phyloP scores from a whole-genome alignment of 2,888 invertebrate genomes.

The Zygogramma bicolorata region DNA sequence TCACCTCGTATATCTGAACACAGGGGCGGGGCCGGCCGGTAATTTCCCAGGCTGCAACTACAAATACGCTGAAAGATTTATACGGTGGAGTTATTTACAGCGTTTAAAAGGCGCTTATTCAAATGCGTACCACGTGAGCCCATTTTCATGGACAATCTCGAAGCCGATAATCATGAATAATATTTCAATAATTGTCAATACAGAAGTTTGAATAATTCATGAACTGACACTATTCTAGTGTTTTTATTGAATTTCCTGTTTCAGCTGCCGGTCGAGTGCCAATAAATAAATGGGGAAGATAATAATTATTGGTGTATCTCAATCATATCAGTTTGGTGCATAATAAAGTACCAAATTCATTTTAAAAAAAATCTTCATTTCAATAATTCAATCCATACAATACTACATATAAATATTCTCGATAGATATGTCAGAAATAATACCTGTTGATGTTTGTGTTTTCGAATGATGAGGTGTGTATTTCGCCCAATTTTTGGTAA shows the following conservation, averaged over 20 bases:
- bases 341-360: too few relatives aligned
- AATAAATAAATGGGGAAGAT: neutral
- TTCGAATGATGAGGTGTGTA: too few relatives aligned
- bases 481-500: too few relatives aligned
- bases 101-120: neutral
- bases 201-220: neutral
- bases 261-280: neutral
- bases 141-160: neutral
- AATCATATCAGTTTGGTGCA: neutral
- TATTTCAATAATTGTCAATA: conserved; percentile 4
- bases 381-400: too few relatives aligned
- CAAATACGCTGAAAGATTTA: neutral
- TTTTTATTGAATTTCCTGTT: neutral
- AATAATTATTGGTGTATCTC: neutral
- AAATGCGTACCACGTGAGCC: neutral
- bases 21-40: neutral
- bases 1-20: neutral
- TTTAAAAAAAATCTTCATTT: too few relatives aligned
- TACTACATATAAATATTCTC: too few relatives aligned
- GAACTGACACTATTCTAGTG: neutral
- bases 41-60: neutral
- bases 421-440: too few relatives aligned
- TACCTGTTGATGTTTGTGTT: too few relatives aligned
- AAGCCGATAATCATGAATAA: neutral
- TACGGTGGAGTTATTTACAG: neutral